These are phyloP conservation scores for Lynx canadensis DNA, from an alignment of 2,113 vertebrate species.

Conservation along the genomic window DNA sequence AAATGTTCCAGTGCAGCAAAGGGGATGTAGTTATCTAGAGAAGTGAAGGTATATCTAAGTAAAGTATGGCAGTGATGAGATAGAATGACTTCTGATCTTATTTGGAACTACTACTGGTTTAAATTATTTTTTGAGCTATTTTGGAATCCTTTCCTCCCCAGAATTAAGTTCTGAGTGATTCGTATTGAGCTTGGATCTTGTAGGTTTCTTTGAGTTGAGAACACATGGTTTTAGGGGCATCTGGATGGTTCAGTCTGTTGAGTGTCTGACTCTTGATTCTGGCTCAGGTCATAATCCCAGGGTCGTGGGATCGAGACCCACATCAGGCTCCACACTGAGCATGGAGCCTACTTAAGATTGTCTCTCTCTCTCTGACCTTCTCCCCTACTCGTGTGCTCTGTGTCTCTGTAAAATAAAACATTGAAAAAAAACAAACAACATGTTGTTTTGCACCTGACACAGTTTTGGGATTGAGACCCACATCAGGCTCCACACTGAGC, in stretches of 20 bases:
- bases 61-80: not conserved
- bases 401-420: too few species aligned
- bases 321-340: too few species aligned
- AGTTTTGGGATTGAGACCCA: not conserved
- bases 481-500: too few species aligned
- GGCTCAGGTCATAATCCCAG: too few species aligned
- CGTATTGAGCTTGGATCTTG: not conserved
- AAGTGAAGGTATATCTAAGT: not conserved
- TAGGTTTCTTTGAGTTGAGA: not conserved
- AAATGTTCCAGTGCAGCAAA: not conserved
- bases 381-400: too few species aligned
- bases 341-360: too few species aligned
- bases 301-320: too few species aligned
- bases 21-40: not conserved
- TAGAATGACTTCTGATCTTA: not conserved
- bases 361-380: too few species aligned
- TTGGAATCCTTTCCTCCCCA: conserved; percentile 32
- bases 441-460: not conserved
- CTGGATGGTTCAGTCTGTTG: too few species aligned
- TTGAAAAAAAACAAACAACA: not conserved
- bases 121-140: not conserved
- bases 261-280: too few species aligned
- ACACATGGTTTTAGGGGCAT: not conserved
- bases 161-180: not conserved
- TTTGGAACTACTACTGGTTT: not conserved